Conservation (phyloP, 2,888 invertebrate species). For the Nemapogon koenigi region DNA sequence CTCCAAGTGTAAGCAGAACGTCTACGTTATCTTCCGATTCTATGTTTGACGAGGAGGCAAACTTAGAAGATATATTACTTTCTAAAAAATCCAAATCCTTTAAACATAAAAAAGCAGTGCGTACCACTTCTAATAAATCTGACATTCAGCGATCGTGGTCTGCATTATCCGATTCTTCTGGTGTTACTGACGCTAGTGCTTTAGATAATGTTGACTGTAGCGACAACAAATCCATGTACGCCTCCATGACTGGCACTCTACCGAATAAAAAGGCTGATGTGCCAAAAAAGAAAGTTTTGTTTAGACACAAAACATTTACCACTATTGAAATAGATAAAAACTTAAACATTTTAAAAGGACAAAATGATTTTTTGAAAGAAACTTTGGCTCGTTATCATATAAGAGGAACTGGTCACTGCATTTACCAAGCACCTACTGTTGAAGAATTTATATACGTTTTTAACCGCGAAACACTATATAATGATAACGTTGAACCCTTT, state of each 20-base stretch:
- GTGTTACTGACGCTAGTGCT: conserved; percentile 47
- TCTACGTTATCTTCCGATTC: conserved; percentile 48
- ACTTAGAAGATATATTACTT: conserved; percentile 52
- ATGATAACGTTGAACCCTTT: conserved; percentile 34
- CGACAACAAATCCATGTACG: conserved; percentile 34
- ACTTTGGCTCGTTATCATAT: conserved; percentile 52
- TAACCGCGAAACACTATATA: conserved; percentile 47
- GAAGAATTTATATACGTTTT: conserved; percentile 53
- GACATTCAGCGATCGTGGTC: too few species aligned
- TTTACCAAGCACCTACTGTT: conserved; percentile 48
- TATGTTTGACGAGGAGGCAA: conserved; percentile 50
- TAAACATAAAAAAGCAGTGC: conserved; percentile 29
- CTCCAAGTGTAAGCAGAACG: conserved; percentile 33
- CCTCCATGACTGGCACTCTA: conserved; percentile 50
- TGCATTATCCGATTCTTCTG: conserved; percentile 39
- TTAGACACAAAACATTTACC: conserved; percentile 56
- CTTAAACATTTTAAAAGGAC: conserved; percentile 36
- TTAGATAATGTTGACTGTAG: conserved; percentile 56
- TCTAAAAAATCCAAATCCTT: conserved; percentile 57
- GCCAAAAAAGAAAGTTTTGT: conserved; percentile 41
- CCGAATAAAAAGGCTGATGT: conserved; percentile 37
- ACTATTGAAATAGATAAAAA: conserved; percentile 49
- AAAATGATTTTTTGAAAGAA: conserved; percentile 41
- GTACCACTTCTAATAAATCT: conserved; percentile 25
- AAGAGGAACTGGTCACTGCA: conserved; percentile 55